A percentile compares a stretch with the other conserved stretches of the same genome.
These are phyloP conservation scores for Nemoura dubitans DNA, from an alignment of 2,888 invertebrate species.

Conservation along the genomic window DNA sequence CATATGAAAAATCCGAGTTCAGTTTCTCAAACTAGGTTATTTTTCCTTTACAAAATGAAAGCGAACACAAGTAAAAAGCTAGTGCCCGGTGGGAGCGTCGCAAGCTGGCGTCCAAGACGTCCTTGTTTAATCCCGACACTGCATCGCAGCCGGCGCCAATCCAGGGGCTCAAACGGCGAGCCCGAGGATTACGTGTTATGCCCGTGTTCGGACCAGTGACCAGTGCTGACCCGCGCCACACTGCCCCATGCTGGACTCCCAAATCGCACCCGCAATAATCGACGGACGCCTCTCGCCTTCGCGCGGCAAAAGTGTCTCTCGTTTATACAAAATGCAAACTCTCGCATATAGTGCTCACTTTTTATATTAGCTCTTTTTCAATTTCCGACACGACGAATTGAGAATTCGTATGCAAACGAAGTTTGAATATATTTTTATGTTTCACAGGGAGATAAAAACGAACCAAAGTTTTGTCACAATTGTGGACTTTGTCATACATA, in stretches of 20 bases:
- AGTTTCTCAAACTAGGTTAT: too few species aligned
- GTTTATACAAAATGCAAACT: not conserved
- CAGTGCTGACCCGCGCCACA: not conserved
- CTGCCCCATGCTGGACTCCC: not conserved
- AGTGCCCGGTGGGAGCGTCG: not conserved
- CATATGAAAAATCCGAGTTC: too few species aligned
- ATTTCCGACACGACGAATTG: conserved; percentile 7
- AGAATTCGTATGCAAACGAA: not conserved
- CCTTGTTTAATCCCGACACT: not conserved
- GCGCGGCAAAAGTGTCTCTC: not conserved
- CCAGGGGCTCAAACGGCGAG: not conserved
- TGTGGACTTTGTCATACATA: not conserved
- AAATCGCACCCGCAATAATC: not conserved
- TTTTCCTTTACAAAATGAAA: too few species aligned
- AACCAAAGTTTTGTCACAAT: not conserved
- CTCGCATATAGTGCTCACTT: not conserved
- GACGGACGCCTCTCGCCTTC: not conserved
- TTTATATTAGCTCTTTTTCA: not conserved
- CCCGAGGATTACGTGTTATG: not conserved
- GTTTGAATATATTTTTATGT: not conserved
- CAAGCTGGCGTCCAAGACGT: not conserved
- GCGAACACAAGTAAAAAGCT: not conserved
- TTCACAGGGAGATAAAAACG: not conserved
- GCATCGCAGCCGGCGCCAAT: not conserved
- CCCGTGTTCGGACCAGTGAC: not conserved